Base-by-base conservation (phyloP, 2,888 invertebrate genomes). In the Emmelina monodactyla region DNA sequence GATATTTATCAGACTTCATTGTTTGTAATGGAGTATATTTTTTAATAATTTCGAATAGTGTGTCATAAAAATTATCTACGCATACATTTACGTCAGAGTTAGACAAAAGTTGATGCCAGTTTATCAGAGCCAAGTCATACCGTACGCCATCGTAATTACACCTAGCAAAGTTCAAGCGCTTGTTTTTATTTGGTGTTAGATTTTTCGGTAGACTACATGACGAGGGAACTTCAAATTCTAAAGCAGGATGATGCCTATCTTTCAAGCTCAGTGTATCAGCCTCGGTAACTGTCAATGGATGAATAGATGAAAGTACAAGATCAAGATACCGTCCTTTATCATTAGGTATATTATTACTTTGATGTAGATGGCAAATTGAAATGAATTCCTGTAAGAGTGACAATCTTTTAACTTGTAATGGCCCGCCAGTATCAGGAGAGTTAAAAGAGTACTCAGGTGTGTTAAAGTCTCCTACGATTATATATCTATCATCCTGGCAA, bases 211-310 rank as follows among this genome's bases (percentile, higher is more conserved):
- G 25, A 10, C n/a, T 7, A 7, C 3, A 11, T 25, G 11, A 25
- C 3, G 25, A 25, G n/a, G n/a, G n/a, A 7, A 25, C 3, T 4
- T 9, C 9, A 7, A 25, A 3, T 3, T 11, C 10, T 7, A 25
- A 10, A 4, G 25, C 9, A 3, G 31, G 31, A 16, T 31, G 31
- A 15, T 31, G 31, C 11, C 16, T 31, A 31, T 31, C 31, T 31
- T 14, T 7, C 11, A 15, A n/a, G 9, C 6, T 15, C 9, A 16
- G 11, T 7, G 31, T 12, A 9, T 7, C 10, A n/a, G 11, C 14
- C 10, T 30, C 2, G 14, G 13, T 30, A 4, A 30, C 10, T 14
- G 14, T 30, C 13, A 30, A 10, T 13, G 2, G 10, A n/a, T 2
- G n/a, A 14, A 10, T 13, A 6, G 31, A 15, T 9, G 16, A 15